Evolutionary conservation across 2,113 vertebrate species (phyloP), one percentile per base, ranked within the genome.

Genomic region (Catharus minimus): DNA sequence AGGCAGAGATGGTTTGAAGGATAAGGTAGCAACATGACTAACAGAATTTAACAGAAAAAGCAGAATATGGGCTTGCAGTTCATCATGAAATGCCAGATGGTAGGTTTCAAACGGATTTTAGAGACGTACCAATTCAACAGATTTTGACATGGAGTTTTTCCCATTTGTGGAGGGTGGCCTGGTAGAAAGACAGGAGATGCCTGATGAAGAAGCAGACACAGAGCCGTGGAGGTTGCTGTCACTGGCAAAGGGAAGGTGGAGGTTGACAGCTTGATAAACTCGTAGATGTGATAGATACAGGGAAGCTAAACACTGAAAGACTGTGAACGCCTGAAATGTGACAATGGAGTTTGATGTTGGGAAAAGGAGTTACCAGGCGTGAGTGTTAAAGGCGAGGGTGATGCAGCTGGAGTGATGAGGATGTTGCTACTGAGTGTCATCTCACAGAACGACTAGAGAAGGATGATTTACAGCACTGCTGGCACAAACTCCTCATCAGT

Each of bases 11-110:
- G 75, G 30, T n/a, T 89, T 87, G 76, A 91, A 89, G 79, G 71
- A 74, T 73, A 94, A 87, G 64, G 89, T 93, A 92, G 53, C 89
- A 76, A 93, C 75, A 82, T 66, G 85, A 92, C 87, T 93, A 95
- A 80, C 82, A 85, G 84, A 72, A 87, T 87, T 84, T 23, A 90
- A 74, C 67, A 94, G 78, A 71, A 82, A 86, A 92, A 89, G n/a
- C 78, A 85, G 87, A 87, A 71, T 82, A 79, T 85, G 38, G 90
- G 82, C 74, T 84, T 94, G 87, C 93, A 92, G 85, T 88, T 95
- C 93, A 93, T 92, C 62, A 73, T 50, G 67, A 93, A 89, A 93
- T 91, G 85, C 94, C 95, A 96, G 95, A 96, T 96, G 95, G 95
- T 92, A 69, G 82, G 79, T 96, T 94, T 96, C 93, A 93, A 93